Percentiles rank a stretch among this genome's conserved stretches.
phyloP scores from a whole-genome alignment of 2,113 vertebrate genomes.

The Gadus chalcogrammus region DNA sequence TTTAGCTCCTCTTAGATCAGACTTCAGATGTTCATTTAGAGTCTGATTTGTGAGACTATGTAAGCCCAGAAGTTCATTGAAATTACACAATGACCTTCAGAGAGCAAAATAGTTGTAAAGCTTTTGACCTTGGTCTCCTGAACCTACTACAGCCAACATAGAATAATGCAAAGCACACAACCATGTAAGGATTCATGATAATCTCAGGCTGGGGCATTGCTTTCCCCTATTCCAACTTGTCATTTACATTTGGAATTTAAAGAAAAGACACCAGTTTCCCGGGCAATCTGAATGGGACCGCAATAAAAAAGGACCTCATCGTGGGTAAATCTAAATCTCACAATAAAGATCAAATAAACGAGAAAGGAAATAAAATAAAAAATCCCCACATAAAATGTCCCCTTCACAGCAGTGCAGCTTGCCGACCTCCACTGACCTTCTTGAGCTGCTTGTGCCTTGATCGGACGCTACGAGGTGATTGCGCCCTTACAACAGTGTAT shows the following conservation, averaged over 20 bases:
- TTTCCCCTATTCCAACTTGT: constrained; percentile 21
- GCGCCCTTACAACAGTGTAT: constrained; percentile 7
- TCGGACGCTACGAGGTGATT: constrained; percentile 14
- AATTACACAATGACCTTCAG: too few relatives aligned
- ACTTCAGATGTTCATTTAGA: too few relatives aligned
- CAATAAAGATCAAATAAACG: constrained; percentile 6
- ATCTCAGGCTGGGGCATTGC: constrained; percentile 36
- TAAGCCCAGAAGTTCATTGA: too few relatives aligned
- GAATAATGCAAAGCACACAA: constrained; percentile 40
- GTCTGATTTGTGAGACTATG: too few relatives aligned
- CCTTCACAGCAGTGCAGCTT: too few relatives aligned
- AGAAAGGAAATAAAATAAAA: not conserved
- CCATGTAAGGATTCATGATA: constrained; percentile 36
- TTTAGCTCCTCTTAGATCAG: too few relatives aligned
- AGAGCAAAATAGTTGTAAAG: too few relatives aligned
- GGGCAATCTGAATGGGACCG: not conserved
- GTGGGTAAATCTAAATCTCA: not conserved
- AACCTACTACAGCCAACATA: constrained; percentile 2
- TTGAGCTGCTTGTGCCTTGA: constrained; percentile 34
- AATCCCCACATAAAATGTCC: constrained; percentile 12
- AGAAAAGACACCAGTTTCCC: constrained; percentile 10
- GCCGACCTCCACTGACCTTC: too few relatives aligned
- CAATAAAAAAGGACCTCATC: not conserved
- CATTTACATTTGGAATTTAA: constrained; percentile 30
- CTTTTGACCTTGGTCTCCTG: too few relatives aligned